These are phyloP conservation scores for Callospermophilus lateralis DNA, from an alignment of 2,113 vertebrate species.

Conservation along the genomic window DNA sequence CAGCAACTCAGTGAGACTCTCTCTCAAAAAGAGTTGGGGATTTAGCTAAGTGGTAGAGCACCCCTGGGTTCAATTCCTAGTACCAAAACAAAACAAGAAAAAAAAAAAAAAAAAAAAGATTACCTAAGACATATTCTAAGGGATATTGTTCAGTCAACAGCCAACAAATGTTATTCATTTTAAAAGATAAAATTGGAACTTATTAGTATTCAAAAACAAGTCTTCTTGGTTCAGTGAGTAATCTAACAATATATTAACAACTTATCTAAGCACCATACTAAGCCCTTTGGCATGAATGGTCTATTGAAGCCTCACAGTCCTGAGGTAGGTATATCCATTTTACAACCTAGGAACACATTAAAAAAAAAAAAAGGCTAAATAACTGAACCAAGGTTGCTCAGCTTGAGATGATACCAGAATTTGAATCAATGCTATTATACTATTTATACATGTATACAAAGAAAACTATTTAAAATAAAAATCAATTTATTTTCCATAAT, in stretches of 20 bases:
- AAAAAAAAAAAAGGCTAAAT: constrained; percentile 36
- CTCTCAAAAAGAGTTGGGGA: not conserved
- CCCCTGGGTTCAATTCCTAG: not conserved
- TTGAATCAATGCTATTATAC: not conserved
- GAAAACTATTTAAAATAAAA: constrained; percentile 51
- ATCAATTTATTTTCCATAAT: constrained; percentile 30
- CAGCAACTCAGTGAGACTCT: not conserved
- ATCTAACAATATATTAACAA: constrained; percentile 49
- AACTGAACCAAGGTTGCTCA: constrained; percentile 9
- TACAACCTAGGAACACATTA: constrained; percentile 4
- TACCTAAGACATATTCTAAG: not conserved
- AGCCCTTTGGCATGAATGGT: constrained; percentile 30
- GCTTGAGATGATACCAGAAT: constrained; percentile 30
- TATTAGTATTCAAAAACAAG: constrained; percentile 45
- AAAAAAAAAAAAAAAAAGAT: not conserved
- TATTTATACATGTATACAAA: not conserved
- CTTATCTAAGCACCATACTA: constrained; percentile 24
- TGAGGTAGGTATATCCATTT: constrained; percentile 53
- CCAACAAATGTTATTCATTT: constrained; percentile 54
- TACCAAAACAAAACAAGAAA: not conserved
- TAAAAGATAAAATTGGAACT: constrained; percentile 62
- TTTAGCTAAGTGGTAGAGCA: not conserved
- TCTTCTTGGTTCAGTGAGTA: constrained; percentile 2
- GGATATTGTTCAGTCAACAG: constrained; percentile 17
- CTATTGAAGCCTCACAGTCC: constrained; percentile 52